Conservation (phyloP, 2,113 vertebrate genomes). For the Poeciliopsis turrubarensis region DNA sequence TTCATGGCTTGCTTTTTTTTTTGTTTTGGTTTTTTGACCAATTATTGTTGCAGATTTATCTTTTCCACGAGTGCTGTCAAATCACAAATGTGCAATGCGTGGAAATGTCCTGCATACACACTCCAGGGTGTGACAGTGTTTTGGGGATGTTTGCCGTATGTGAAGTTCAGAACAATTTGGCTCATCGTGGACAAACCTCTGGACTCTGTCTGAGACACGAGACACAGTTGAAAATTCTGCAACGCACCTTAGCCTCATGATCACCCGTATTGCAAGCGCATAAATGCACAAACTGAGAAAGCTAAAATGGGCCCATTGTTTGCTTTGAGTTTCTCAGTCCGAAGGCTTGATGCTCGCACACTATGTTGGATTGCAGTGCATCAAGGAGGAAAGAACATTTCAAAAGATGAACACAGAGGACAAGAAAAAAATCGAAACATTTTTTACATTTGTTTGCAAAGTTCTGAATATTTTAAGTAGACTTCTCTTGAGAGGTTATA, state of each 20-base stretch:
- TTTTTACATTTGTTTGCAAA: conserved; percentile 35
- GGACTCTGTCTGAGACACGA: conserved; percentile 63
- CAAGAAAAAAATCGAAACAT: conserved; percentile 57
- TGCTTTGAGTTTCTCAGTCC: conserved; percentile 47
- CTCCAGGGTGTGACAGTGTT: conserved; percentile 33
- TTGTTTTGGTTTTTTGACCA: not conserved
- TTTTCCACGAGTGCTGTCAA: conserved; percentile 1
- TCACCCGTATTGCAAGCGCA: conserved; percentile 35
- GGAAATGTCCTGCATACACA: not conserved
- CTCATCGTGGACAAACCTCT: conserved; percentile 63
- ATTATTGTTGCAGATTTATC: conserved; percentile 22
- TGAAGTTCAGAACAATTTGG: conserved; percentile 62
- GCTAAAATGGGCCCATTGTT: conserved; percentile 45
- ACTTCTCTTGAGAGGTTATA: not conserved
- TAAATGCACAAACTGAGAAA: conserved; percentile 26
- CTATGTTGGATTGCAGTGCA: conserved; percentile 43
- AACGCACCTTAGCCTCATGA: conserved; percentile 37
- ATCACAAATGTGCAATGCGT: conserved; percentile 18
- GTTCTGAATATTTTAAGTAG: too few relatives aligned
- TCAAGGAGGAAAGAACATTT: conserved; percentile 57
- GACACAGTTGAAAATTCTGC: conserved; percentile 25
- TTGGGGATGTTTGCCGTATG: conserved; percentile 75
- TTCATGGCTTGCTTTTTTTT: conserved; percentile 1
- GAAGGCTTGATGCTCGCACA: conserved; percentile 62
- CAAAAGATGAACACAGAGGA: conserved; percentile 56